Base-by-base conservation (phyloP, 2,797 vertebrate genomes). In the Scleropages formosus region DNA sequence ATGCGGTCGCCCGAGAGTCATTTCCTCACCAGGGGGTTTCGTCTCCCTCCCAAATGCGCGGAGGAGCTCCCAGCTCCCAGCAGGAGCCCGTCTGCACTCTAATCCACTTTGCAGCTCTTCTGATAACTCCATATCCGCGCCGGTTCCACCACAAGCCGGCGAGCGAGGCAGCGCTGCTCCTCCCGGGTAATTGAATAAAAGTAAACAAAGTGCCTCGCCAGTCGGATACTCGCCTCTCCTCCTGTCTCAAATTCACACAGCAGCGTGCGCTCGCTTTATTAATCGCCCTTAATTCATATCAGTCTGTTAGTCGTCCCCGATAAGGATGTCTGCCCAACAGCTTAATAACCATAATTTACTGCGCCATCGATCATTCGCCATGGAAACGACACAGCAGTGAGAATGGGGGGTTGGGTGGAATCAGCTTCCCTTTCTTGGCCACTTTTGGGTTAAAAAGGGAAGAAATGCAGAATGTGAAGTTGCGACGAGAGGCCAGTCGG, bases 51-150 rank as follows among this genome's bases (percentile, higher is more conserved):
- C 31, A 4, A 66, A 61, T n/a, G 65, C 64, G 3, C 56, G 49
- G 44, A 7, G 56, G 16, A 26, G 22, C 60, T 47, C 44, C 26
- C 22, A 26, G 22, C 60, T 47, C 44, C 26, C 22, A 51, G 20
- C 64, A 13, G 65, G 69, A 72, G 56, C 44, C 39, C 31, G 20
- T 61, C 58, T 69, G 67, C 20, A 1, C 13, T 46, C 4, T 27
- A 67, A 76, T 76, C 66, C 75, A 63, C 75, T 71, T 70, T 47
- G 75, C 58, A 53, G 39, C 67, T 74, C 18, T 56, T n/a, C 18
- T 60, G 46, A 66, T 76, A 62, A 71, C 56, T 71, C 63, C 58
- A 76, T 70, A 71, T 8, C n/a, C 58, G 11, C 11, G 18, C 22
- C 44, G 15, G 49, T 69, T 61, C 20, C 59, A 49, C 74, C 24